Evolutionary conservation across 1,140 invertebrate species (phyloP).

Genomic region (Proctacanthus coquilletti): DNA sequence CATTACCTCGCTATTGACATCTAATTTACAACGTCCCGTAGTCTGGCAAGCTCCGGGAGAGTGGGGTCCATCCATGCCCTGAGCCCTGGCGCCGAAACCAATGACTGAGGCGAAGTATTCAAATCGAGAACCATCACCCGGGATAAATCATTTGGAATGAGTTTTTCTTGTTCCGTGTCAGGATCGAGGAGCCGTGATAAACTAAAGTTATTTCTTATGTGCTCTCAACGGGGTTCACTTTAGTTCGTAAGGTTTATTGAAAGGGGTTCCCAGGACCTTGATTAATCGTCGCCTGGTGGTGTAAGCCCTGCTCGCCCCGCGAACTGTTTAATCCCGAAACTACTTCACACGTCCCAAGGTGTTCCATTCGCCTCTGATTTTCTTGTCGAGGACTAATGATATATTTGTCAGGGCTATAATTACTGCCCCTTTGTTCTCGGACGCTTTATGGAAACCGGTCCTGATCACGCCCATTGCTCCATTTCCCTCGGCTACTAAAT

Average conservation of each 20-base stretch:
- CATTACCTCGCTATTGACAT: neutral
- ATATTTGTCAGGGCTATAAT: neutral
- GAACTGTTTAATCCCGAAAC: too few species aligned
- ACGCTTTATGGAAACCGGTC: too few species aligned
- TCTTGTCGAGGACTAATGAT: neutral
- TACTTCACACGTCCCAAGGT: too few species aligned
- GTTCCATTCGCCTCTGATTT: too few species aligned
- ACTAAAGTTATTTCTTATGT: slow-evolving; percentile 1
- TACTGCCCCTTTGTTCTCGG: neutral
- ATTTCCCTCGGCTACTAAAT: too few species aligned
- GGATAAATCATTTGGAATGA: neutral
- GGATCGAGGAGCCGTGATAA: neutral
- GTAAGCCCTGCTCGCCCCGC: neutral
- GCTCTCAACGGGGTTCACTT: neutral
- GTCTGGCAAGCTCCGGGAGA: neutral
- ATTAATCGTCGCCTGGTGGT: neutral
- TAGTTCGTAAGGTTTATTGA: neutral
- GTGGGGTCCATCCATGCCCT: neutral
- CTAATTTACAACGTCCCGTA: neutral
- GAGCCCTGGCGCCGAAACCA: neutral
- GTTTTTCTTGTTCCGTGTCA: neutral
- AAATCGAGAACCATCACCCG: neutral
- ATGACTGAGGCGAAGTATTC: neutral
- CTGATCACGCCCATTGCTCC: too few species aligned
- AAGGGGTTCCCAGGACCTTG: neutral